These are phyloP conservation scores for Natrix natrix DNA, from an alignment of 2,797 vertebrate species.

Conservation along the genomic window DNA sequence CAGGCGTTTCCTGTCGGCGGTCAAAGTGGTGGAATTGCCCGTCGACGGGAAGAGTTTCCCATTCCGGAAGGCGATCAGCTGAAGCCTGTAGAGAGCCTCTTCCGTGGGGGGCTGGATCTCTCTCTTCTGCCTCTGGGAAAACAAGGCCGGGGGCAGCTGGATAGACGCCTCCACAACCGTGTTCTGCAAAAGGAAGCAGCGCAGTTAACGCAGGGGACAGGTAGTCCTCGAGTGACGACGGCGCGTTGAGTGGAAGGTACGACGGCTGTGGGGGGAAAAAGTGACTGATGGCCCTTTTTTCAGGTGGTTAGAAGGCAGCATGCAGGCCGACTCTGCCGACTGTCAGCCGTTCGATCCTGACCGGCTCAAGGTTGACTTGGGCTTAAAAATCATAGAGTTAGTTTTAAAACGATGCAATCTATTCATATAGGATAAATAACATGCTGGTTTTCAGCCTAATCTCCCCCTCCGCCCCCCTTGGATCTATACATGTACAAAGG, in stretches of 20 bases:
- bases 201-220: not conserved
- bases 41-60: conserved; percentile 95
- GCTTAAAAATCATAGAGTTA: not conserved
- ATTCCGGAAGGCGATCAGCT: conserved; percentile 93
- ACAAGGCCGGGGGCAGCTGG: conserved; percentile 90
- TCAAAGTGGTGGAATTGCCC: conserved; percentile 86
- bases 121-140: conserved; percentile 75
- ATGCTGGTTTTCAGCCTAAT: not conserved
- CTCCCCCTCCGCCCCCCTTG: too few relatives aligned
- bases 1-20: conserved; percentile 84
- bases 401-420: not conserved
- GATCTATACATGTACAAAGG: not conserved
- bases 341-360: too few relatives aligned
- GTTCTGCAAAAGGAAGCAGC: conserved; percentile 73
- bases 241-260: not conserved
- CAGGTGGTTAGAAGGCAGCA: not conserved
- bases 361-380: too few relatives aligned
- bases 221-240: not conserved
- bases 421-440: not conserved
- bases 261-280: rapidly evolving
- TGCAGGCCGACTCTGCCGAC: too few relatives aligned
- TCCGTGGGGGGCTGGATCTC: conserved; percentile 76
- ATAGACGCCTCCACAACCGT: conserved; percentile 90
- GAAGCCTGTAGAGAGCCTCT: conserved; percentile 86
- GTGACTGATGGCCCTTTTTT: not conserved